Evolutionary conservation across 2,113 vertebrate genomes (phyloP).

Genomic region (Agapornis roseicollis): DNA sequence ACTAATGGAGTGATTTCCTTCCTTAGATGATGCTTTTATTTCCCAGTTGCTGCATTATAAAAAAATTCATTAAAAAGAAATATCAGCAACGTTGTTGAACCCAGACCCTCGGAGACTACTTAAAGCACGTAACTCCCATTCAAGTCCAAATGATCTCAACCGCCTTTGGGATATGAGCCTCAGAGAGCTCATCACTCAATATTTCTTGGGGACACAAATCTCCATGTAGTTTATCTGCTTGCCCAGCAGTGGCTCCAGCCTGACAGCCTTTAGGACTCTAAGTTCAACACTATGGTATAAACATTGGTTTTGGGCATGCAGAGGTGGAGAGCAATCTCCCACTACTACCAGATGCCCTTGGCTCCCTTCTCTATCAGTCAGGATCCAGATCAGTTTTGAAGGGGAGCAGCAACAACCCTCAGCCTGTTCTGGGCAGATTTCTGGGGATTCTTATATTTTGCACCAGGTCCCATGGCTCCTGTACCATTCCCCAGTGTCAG

Average conservation of each 20-base stretch:
- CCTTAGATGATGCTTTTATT: background rate
- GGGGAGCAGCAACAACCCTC: background rate
- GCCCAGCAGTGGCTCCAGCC: background rate
- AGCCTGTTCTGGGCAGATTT: background rate
- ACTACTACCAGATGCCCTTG: background rate
- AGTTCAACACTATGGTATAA: background rate
- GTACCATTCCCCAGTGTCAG: rapidly evolving
- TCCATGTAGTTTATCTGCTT: background rate
- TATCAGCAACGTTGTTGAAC: background rate
- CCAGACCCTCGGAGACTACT: background rate
- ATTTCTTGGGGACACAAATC: background rate
- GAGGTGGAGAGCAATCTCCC: background rate
- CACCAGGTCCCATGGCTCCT: background rate
- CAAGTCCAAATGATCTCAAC: background rate
- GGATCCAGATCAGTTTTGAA: background rate
- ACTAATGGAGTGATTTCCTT: background rate
- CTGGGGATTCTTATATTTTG: background rate
- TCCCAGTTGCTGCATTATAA: background rate
- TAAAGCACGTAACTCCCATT: background rate
- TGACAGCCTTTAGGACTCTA: background rate
- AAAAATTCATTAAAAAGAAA: background rate
- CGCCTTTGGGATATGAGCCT: background rate
- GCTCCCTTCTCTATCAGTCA: background rate
- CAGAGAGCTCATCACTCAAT: background rate
- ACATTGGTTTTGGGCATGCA: rapidly evolving